Conservation (phyloP, 2,113 vertebrate species). For the Cyanoderma ruficeps region DNA sequence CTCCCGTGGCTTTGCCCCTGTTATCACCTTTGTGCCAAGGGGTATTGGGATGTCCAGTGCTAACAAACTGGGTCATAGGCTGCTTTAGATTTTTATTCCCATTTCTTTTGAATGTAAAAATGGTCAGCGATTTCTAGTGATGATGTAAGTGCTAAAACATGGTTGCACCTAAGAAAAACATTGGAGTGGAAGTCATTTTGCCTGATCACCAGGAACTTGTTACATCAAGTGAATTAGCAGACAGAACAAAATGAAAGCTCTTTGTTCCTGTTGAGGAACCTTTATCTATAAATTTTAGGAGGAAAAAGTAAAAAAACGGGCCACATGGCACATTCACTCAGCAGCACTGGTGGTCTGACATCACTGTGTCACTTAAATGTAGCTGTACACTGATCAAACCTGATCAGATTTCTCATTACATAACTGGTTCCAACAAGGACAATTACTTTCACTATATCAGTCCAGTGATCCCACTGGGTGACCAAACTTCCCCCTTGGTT, state of each 20-base stretch:
- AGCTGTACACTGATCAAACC: background rate
- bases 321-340: background rate
- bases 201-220: constrained; percentile 3
- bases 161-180: background rate
- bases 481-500: background rate
- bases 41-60: background rate
- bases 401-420: background rate
- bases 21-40: background rate
- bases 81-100: background rate
- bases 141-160: background rate
- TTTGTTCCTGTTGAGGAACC: background rate
- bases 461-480: background rate
- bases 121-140: background rate
- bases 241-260: background rate
- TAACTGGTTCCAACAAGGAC: background rate
- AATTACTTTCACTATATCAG: background rate
- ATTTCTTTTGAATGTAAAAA: background rate
- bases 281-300: background rate
- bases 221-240: background rate
- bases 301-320: background rate
- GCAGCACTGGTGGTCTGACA: background rate
- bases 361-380: background rate
- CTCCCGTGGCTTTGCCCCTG: background rate
- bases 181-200: background rate
- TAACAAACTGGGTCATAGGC: background rate